Evolutionary conservation across 2,888 invertebrate species (phyloP).

Genomic region (Phyllotreta cruciferae): DNA sequence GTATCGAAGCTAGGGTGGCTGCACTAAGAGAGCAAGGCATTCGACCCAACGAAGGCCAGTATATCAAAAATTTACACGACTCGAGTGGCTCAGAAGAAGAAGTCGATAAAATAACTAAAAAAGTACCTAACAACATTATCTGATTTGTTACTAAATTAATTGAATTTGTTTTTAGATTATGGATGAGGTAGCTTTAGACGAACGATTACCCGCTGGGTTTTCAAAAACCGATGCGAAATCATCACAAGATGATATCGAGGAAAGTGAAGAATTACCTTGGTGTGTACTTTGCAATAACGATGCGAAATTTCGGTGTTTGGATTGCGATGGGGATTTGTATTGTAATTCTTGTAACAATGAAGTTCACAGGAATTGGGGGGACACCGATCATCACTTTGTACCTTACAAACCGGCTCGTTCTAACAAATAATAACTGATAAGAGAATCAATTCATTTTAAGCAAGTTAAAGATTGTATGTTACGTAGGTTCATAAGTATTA

Average conservation of each 20-base stretch:
- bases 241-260: conserved; percentile 19
- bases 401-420: conserved; percentile 43
- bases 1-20: conserved; percentile 65
- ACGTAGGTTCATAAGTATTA: background rate
- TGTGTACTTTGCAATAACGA: conserved; percentile 88
- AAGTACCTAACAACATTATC: conserved; percentile 45
- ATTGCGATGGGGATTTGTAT: conserved; percentile 82
- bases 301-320: conserved; percentile 75
- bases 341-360: conserved; percentile 78
- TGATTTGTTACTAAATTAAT: background rate
- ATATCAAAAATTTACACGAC: conserved; percentile 56
- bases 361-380: conserved; percentile 64
- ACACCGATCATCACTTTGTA: conserved; percentile 56
- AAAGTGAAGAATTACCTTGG: conserved; percentile 69
- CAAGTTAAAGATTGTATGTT: background rate
- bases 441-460: background rate
- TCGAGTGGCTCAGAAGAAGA: conserved; percentile 56
- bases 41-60: conserved; percentile 55
- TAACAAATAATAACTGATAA: background rate
- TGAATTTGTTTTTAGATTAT: conserved; percentile 53
- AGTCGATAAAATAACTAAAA: conserved; percentile 57
- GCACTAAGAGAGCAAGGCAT: conserved; percentile 62
- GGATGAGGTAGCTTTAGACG: conserved; percentile 62
- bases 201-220: conserved; percentile 50
- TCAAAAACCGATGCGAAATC: conserved; percentile 33